These are phyloP conservation scores for Poeciliopsis retropinna DNA, from an alignment of 2,113 vertebrate genomes.

Conservation along the genomic window DNA sequence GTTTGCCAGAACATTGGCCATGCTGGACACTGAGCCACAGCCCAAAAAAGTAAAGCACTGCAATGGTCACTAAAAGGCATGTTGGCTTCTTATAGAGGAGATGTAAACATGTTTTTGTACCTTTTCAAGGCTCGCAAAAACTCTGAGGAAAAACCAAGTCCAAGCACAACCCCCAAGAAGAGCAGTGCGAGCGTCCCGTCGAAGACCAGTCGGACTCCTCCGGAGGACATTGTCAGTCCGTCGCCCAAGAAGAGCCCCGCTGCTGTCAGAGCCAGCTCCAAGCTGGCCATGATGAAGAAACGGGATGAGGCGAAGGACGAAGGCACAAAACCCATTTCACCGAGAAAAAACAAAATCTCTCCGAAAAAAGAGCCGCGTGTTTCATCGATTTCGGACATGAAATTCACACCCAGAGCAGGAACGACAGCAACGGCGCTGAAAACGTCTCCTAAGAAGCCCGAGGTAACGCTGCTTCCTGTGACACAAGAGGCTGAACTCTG, in stretches of 20 bases:
- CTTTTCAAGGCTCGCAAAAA: constrained; percentile 81
- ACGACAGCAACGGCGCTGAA: constrained; percentile 78
- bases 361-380: constrained; percentile 69
- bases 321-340: constrained; percentile 39
- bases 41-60: constrained; percentile 85
- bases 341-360: constrained; percentile 67
- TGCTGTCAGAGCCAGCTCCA: constrained; percentile 82
- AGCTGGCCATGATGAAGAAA: constrained; percentile 85
- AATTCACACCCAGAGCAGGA: constrained; percentile 73
- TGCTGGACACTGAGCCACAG: constrained; percentile 88
- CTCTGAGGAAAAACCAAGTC: constrained; percentile 66
- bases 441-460: constrained; percentile 86
- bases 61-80: background rate
- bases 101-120: background rate
- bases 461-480: constrained; percentile 75
- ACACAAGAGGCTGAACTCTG: too few species aligned
- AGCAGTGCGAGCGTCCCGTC: constrained; percentile 54
- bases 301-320: constrained; percentile 73
- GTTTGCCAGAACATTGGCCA: constrained; percentile 92
- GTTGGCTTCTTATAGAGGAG: background rate
- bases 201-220: constrained; percentile 16
- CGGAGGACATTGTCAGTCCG: constrained; percentile 49
- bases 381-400: constrained; percentile 34
- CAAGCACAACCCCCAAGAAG: constrained; percentile 54
- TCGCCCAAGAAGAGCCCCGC: constrained; percentile 66